Conservation (phyloP, 2,797 vertebrate species). For the Platalea minor region DNA sequence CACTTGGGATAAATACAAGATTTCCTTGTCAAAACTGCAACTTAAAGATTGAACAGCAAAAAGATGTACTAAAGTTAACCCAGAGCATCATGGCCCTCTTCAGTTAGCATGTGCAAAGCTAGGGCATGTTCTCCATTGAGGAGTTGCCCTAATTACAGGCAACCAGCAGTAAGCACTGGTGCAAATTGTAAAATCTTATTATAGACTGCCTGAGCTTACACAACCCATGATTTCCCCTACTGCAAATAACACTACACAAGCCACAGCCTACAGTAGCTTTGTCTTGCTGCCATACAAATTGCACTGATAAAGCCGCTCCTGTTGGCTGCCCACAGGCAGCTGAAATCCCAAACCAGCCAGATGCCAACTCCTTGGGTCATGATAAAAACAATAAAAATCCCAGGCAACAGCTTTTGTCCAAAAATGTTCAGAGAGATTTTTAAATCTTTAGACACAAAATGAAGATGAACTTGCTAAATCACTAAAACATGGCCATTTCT, state of each 20-base stretch:
- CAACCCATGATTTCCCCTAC: not conserved
- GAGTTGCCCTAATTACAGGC: not conserved
- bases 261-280: not conserved
- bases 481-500: not conserved
- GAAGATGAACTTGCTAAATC: not conserved
- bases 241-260: too few species aligned
- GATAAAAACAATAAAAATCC: not conserved
- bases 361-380: not conserved
- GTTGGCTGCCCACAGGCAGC: not conserved
- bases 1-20: not conserved
- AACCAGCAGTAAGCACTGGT: not conserved
- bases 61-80: not conserved
- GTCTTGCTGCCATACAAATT: not conserved
- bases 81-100: not conserved
- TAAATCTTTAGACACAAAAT: not conserved
- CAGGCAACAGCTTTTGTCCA: not conserved
- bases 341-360: not conserved
- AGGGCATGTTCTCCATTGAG: not conserved
- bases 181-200: not conserved
- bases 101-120: not conserved
- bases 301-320: fast-evolving
- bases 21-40: not conserved
- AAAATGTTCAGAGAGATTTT: not conserved
- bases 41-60: not conserved
- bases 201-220: not conserved